Evolutionary conservation across 2,888 invertebrate species (phyloP), one percentile per base, ranked within the genome.

Genomic region (Amiota mariae): DNA sequence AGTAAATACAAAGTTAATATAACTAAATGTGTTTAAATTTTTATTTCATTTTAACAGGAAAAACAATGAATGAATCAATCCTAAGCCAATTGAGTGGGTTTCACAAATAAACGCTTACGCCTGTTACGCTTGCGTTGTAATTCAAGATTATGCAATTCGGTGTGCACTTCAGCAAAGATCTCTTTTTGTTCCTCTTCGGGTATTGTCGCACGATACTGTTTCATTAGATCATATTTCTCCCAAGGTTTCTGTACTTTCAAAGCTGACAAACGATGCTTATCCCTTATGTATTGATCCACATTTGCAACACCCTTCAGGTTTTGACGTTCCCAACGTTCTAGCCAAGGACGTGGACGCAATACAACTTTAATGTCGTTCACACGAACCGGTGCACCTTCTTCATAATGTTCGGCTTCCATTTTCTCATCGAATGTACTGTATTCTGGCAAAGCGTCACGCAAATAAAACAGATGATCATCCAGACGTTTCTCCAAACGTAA

Each of bases 181-280:
- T 94, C 93, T 48, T 91, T 92, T 87, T 97, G 96, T 75, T 98
- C 97, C 88, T 97, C 97, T 81, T 95, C 94, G 11, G 97, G 95
- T 82, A 98, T 95, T 1, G 96, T 95, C 88, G 92, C 91, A 92
- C 98, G 94, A 89, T 98, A 98, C 75, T 94, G 92, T 89, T 95
- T 95, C 97, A 99, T 98, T 71, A 99, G 91, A 90, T 99, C 98
- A 90, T 94, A 96, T 91, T 97, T 95, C 87, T 96, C 96, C 93
- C 95, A 96, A 0, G 96, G 96, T 78, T 91, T 95, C 79, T 92
- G 94, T 61, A 91, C 92, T 49, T 92, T 87, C 77, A 92, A 91
- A 8, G 94, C 92, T 72, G 92, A 91, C 79, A 88, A 88, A 12
- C 86, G 83, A 82, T 90, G 91, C 78, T 92, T 93, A 20, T 91